Evolutionary conservation across 2,888 invertebrate genomes (phyloP), one percentile per base, ranked within the genome.

Genomic region (Dusona sp.): DNA sequence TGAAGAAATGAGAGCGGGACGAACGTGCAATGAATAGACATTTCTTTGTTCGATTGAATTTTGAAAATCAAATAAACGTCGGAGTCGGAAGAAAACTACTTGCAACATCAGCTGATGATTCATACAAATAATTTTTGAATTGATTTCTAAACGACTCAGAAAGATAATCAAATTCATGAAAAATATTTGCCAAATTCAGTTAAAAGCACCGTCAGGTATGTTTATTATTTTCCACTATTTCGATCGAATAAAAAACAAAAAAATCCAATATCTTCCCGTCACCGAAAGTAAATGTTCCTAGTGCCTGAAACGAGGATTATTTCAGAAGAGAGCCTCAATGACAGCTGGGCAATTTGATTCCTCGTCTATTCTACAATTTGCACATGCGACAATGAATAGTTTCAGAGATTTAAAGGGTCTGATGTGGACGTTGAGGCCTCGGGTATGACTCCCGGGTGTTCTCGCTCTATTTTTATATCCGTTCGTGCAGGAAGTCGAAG

Each of bases 401-500:
- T 84, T 79, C 79, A 86, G 70, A 82, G 67, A 48, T 79, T 79
- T 70, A 79, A 87, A 87, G 83, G 77, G 88, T 85, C 83, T 83
- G 85, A 74, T 81, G 72, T n/a, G 8, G 81, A 80, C 74, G 79
- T 45, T 61, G 72, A 79, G 85, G 85, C 75, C 85, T 84, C 74
- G 72, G 79, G 73, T 68, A 83, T 68, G 68, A 85, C 87, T 88
- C 85, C 86, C 79, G 86, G 73, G 79, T 87, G 88, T 84, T 81
- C 77, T 83, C 91, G 92, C 93, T 93, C 93, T 93, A 94, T 93
- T 93, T 94, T 93, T 93, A 93, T 93, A 94, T 93, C 93, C 93
- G 93, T 91, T 92, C 92, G 91, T 92, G 93, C 93, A 93, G 93
- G 93, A 93, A 93, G 93, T 93, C 91, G 91, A 90, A 91, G 90